These are phyloP conservation scores for Albula goreensis DNA, from an alignment of 2,113 vertebrate genomes.

Conservation along the genomic window DNA sequence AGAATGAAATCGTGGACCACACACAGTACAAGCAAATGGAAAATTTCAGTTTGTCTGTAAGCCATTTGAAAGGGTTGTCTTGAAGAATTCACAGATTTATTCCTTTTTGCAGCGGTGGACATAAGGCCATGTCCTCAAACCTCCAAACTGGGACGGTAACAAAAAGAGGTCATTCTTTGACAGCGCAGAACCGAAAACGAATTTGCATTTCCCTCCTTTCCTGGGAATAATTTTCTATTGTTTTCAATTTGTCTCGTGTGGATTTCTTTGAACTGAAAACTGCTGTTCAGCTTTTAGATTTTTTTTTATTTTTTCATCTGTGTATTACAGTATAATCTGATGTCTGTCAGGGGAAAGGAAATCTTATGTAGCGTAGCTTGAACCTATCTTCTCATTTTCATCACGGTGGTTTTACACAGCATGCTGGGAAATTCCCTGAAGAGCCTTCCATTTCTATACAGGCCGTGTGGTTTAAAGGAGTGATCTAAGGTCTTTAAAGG, in stretches of 20 bases:
- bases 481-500: slow-evolving; percentile 17
- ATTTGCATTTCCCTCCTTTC: no score
- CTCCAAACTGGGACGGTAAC: no score
- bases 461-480: background rate
- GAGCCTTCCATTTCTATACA: background rate
- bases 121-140: no score
- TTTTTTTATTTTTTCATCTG: background rate
- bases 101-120: no score
- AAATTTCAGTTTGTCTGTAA: no score
- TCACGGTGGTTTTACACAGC: background rate
- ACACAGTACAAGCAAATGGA: no score
- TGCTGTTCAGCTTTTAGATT: background rate
- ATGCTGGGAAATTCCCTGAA: background rate
- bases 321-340: background rate
- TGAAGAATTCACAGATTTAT: no score
- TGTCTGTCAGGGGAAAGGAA: background rate
- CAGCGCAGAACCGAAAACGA: no score
- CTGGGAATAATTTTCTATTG: no score
- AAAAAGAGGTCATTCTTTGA: no score
- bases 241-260: background rate
- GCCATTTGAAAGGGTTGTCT: no score
- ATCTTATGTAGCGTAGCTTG: background rate
- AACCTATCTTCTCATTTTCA: background rate
- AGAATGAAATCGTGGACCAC: no score
- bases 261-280: background rate